Conservation (phyloP, 2,113 vertebrate genomes). For the Pedetes capensis region DNA sequence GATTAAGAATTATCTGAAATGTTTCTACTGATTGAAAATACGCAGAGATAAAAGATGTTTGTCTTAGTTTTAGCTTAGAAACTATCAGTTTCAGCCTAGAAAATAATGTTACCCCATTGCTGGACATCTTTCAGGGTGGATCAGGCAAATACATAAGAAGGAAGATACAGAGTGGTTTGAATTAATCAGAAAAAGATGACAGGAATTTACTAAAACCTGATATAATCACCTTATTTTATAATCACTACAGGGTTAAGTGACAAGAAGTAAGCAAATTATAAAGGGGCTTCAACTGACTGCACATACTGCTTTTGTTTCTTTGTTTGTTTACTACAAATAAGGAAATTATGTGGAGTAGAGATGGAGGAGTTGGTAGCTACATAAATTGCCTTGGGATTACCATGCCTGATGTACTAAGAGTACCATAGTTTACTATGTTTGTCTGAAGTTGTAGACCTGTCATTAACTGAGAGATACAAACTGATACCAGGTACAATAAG, state of each 20-base stretch:
- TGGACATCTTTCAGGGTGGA: background rate
- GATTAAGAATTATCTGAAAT: background rate
- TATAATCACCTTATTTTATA: background rate
- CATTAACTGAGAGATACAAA: background rate
- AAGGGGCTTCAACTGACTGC: rapidly evolving
- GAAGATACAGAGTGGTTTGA: background rate
- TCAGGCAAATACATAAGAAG: background rate
- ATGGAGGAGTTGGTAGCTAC: background rate
- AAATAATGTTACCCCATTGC: background rate
- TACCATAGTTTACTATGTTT: background rate
- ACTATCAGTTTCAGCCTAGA: background rate
- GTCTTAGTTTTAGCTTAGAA: background rate
- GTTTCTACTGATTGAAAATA: background rate
- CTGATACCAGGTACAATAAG: background rate
- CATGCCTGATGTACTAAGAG: background rate
- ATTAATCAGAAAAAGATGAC: background rate
- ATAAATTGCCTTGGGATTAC: background rate
- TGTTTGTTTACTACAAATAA: background rate
- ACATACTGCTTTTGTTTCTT: too few relatives aligned
- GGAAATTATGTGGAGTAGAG: background rate
- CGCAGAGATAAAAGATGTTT: background rate
- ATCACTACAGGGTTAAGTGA: background rate
- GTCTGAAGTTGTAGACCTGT: background rate
- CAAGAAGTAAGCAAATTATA: background rate
- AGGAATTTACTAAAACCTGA: background rate